These are phyloP conservation scores for Agrotis puta DNA, from an alignment of 2,888 invertebrate genomes.

Conservation along the genomic window DNA sequence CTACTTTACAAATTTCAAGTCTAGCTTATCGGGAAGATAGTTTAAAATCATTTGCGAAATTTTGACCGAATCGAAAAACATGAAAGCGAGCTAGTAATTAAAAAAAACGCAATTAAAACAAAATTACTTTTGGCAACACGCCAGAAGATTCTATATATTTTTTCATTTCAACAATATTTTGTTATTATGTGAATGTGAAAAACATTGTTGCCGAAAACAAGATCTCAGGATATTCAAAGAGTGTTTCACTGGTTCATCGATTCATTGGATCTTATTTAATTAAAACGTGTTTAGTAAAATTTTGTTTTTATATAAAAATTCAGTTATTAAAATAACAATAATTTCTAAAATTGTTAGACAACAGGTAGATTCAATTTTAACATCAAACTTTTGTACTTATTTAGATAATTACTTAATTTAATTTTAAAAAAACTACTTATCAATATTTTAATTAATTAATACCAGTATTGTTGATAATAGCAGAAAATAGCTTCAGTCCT, in stretches of 20 bases:
- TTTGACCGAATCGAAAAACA: too few relatives aligned
- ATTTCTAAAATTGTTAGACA: background rate
- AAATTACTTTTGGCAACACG: too few relatives aligned
- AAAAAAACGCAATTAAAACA: too few relatives aligned
- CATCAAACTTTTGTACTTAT: background rate
- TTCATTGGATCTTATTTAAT: conserved; percentile 46
- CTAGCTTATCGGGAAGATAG: too few relatives aligned
- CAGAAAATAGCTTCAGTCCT: background rate
- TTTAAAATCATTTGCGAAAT: too few relatives aligned
- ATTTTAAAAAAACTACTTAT: background rate
- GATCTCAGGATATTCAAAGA: conserved; percentile 44
- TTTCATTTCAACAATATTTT: background rate
- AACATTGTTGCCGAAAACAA: background rate
- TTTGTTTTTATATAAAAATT: conserved; percentile 7
- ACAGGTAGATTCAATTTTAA: background rate
- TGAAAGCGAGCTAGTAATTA: too few relatives aligned
- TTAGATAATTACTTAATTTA: background rate
- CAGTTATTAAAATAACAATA: background rate
- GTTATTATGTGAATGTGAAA: background rate
- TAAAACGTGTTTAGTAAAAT: conserved; percentile 34
- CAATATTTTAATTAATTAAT: background rate
- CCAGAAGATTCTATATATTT: too few relatives aligned
- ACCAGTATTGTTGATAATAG: background rate
- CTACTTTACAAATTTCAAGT: too few relatives aligned
- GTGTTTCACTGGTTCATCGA: conserved; percentile 50